Evolutionary conservation across 1,140 invertebrate species (phyloP), one percentile per base, ranked within the genome.

Genomic region (Bactericera cockerelli): DNA sequence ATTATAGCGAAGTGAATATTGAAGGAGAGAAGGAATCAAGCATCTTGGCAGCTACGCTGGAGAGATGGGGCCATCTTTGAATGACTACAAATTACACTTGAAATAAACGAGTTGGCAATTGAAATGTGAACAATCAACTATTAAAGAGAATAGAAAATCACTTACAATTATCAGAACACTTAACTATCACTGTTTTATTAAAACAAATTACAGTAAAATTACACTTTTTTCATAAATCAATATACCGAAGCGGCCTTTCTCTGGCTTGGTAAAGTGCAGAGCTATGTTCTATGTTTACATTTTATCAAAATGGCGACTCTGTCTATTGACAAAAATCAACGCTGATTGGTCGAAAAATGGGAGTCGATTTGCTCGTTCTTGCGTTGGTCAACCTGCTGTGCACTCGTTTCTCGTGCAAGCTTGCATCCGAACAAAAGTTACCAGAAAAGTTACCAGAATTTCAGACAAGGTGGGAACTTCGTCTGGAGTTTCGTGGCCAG

Each of bases 281-380:
- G n/a, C 22, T 19, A 49, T 49, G 42, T 16, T 36, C 22, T 19
- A 49, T 49, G 42, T 49, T 49, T 49, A 49, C 42, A 49, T 49
- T 49, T 49, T 49, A 49, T 49, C 42, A 49, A 49, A 49, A 49
- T 49, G 42, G 42, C 42, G n/a, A 22, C n/a, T n/a, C 42, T 4
- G 22, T 10, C 42, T 49, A 49, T 49, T 49, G 42, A 49, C 42
- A 6, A 49, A 49, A 49, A n/a, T 49, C 22, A 4, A 49, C n/a
- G n/a, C 42, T 49, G 42, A 49, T 49, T 49, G 42, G 42, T 49
- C 22, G 42, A 49, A 49, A 49, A 49, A 49, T 49, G 42, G 42
- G 42, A 49, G 42, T 16, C 6, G 19, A 6, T 49, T 31, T 13
- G 28, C 13, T 4, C 28, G 28, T 31, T 31, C 28, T 4, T 13